Base-by-base conservation (phyloP, 2,888 invertebrate species). In the Scaptomyza flava region DNA sequence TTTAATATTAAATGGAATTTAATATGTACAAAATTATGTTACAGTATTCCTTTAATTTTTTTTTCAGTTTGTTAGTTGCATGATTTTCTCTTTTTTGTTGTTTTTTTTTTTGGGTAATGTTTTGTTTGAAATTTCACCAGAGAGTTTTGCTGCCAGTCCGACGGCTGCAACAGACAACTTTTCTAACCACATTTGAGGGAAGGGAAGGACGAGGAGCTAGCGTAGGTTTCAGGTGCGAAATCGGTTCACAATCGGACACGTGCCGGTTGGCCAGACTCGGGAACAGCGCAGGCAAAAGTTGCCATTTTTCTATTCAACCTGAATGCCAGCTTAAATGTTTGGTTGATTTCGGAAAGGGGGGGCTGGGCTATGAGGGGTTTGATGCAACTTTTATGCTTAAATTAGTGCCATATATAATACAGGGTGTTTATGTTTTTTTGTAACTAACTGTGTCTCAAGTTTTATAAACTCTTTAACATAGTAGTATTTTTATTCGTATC, bases 1-100 rank as follows among this genome's bases (percentile, higher is more conserved):
- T 77, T 71, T 65, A 76, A 67, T 76, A 53, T 70, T 89, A 72
- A 71, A 83, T 73, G 53, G 17, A 60, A 67, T 82, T 68, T 65
- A 64, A 33, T 89, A 86, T 86, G 53, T 86, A 89, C 88, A 88
- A 72, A 87, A 89, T 80, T 86, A 86, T 86, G 53, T 82, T 88
- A 86, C 88, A 87, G 59, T 73, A 38, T 51, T 36, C n/a, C 11
- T 34, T 34, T 11, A 34, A 9, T 34, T 34, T 34, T 34, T 34
- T 34, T 11, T 31, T 45, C 56, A 54, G 33, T 42, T 36, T 36
- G 12, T 14, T 62, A 17, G 36, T 47, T 58, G 27, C 34, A 34
- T 8, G 31, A 38, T 27, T 54, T 46, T 48, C 34, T 23, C 46
- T 31, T 12, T 42, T 12, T 17, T 11, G 31, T 62, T 34, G 30